Base-by-base conservation (phyloP, 2,113 vertebrate genomes). In the Fulica atra region DNA sequence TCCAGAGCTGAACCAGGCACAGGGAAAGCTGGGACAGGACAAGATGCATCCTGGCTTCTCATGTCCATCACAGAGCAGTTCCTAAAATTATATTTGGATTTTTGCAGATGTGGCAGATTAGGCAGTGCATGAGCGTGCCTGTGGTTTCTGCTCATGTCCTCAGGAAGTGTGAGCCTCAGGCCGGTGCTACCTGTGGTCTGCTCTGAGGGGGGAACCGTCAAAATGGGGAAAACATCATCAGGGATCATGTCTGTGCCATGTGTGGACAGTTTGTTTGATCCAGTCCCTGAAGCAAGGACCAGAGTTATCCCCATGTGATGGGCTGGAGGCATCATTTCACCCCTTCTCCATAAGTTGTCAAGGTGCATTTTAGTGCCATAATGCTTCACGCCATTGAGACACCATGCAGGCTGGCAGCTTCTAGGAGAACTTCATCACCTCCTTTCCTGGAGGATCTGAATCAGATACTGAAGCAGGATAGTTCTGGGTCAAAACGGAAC, bases 51-150 rank as follows among this genome's bases (percentile, higher is more conserved):
- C 35, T 72, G 36, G 46, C 8, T 86, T 36, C n/a, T 82, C 25
- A 4, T 11, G 17, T 79, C 85, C 28, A 16, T 86, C 20, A 2
- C 53, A 53, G 19, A 77, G 11, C 15, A 19, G 38, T n/a, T 94
- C 64, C 74, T 44, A n/a, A 69, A 82, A 36, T 28, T 64, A 4
- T 12, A 2, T 1, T 50, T 61, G 79, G 42, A 0, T 9, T 69
- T 92, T n/a, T 80, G 54, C 79, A 80, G 57, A 44, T 72, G 8
- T 19, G 74, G 40, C 63, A 46, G 59, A 25, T 76, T 6, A 38
- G 20, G 9, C 5, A 16, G 50, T 12, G n/a, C 0, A 5, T 18
- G 65, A 36, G 48, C 2, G 4, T 28, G 61, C 2, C 1, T 82
- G 89, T 72, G 68, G 31, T 65, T 72, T 71, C 42, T 70, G 50